phyloP scores from a whole-genome alignment of 1,140 invertebrate genomes.

The Drosophila ficusphila region DNA sequence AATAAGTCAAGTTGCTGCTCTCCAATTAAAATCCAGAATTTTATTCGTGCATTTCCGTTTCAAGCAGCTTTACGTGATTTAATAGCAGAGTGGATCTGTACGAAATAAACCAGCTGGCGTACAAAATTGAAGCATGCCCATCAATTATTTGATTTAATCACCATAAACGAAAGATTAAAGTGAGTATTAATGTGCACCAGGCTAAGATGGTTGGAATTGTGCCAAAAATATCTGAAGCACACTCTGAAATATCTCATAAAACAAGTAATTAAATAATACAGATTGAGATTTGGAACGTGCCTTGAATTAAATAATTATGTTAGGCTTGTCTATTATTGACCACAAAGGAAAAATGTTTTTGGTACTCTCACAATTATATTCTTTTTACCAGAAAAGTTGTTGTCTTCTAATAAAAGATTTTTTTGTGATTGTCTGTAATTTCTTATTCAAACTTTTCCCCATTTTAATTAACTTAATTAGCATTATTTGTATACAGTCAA shows the following conservation, averaged over 20 bases:
- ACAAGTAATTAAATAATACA: constrained; percentile 26
- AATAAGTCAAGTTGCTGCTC: constrained; percentile 1
- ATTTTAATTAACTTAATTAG: constrained; percentile 22
- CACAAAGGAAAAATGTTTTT: neutral
- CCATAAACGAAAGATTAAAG: constrained; percentile 43
- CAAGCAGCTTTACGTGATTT: neutral
- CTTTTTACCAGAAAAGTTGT: neutral
- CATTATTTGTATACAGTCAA: neutral
- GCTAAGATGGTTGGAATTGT: constrained; percentile 12
- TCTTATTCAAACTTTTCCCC: constrained; percentile 16
- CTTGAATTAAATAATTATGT: constrained; percentile 17
- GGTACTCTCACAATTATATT: too few species aligned
- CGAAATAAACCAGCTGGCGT: neutral
- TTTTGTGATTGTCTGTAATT: constrained; percentile 14
- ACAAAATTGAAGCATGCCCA: constrained; percentile 21
- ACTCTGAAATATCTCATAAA: neutral
- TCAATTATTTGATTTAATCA: constrained; percentile 50
- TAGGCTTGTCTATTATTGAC: neutral
- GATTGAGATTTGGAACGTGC: constrained; percentile 22
- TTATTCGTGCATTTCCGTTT: constrained; percentile 6
- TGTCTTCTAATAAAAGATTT: constrained; percentile 4
- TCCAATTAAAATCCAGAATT: constrained; percentile 19
- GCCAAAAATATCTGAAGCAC: constrained; percentile 10
- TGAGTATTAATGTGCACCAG: constrained; percentile 37
- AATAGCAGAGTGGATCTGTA: neutral